These are phyloP conservation scores for Lasioglossum albipes DNA, from an alignment of 1,140 invertebrate species.

Conservation along the genomic window DNA sequence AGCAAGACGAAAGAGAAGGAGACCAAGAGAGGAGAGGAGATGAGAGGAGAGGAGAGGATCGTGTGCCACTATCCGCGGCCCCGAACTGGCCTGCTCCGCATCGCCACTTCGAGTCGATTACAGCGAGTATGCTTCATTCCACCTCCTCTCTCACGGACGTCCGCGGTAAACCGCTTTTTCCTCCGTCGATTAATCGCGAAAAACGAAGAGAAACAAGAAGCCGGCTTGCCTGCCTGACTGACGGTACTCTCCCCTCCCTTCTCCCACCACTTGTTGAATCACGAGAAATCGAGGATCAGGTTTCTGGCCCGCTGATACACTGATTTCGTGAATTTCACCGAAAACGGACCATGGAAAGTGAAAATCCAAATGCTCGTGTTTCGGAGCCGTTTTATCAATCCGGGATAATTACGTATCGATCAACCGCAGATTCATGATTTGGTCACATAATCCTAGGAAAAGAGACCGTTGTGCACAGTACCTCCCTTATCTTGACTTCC, in stretches of 20 bases:
- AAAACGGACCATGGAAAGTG: background rate
- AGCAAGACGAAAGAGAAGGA: background rate
- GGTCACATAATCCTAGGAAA: too few species aligned
- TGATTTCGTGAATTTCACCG: background rate
- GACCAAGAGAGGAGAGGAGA: background rate
- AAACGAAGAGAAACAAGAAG: slow-evolving; percentile 66
- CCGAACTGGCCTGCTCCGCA: slow-evolving; percentile 70
- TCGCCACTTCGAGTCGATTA: slow-evolving; percentile 68
- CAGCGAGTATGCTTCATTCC: slow-evolving; percentile 57
- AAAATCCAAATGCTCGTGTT: background rate
- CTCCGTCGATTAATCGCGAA: slow-evolving; percentile 61
- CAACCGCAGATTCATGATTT: too few species aligned
- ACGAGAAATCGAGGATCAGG: background rate
- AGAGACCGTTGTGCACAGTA: too few species aligned
- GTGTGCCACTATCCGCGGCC: slow-evolving; percentile 71
- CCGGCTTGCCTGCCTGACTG: background rate
- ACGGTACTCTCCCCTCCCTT: background rate
- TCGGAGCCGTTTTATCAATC: too few species aligned
- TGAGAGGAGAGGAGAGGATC: slow-evolving; percentile 27
- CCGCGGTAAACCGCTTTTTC: slow-evolving; percentile 67
- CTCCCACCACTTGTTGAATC: slow-evolving; percentile 42
- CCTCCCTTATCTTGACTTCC: too few species aligned
- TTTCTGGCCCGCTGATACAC: background rate
- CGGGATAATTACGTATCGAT: too few species aligned
- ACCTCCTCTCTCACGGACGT: slow-evolving; percentile 37